Evolutionary conservation across 2,888 invertebrate genomes (phyloP), one percentile per base, ranked within the genome.

Genomic region (Nemurella pictetii): DNA sequence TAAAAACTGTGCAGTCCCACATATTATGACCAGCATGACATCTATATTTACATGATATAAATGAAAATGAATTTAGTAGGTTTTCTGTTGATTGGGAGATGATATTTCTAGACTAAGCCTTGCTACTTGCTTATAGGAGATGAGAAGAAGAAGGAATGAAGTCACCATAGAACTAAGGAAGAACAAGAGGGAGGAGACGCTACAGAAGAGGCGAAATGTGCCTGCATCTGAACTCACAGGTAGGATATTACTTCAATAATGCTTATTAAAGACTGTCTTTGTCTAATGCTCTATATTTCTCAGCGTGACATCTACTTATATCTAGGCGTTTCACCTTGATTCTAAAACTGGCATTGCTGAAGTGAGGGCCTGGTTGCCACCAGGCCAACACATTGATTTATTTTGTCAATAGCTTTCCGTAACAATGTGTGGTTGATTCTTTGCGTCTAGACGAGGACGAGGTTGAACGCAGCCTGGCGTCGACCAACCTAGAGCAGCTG

Each of bases 151-250:
- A 88, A 94, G 99, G 90, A 98, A 97, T 90, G 98, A 99, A 93
- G 97, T 98, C 85, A 98, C 98, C 88, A 96, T 99, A 84, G 98
- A 99, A 91, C 93, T 99, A 87, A 94, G 99, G 88, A 99, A 99
- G 94, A 98, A 97, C 90, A 99, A 99, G 93, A 93, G 99, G 87
- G 99, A 99, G 89, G 99, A 99, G 91, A 97, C 98, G 20, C 92
- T 99, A 88, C 95, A 97, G 88, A 99, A 99, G 91, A 94, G 98
- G 89, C 94, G 99, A 88, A 99, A 99, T 92, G 98, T 99, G 86
- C 98, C 98, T 85, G 92, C 94, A 88, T 93, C 94, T 88, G 98
- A 98, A 90, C 96, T 96, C 26, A 95, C 95, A 87, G 93, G 93
- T 91, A 90, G 90, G 32, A 75, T n/a, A 74, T 32, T 80, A 30